Evolutionary conservation across 2,113 vertebrate genomes (phyloP).

Genomic region (Panurus biarmicus): DNA sequence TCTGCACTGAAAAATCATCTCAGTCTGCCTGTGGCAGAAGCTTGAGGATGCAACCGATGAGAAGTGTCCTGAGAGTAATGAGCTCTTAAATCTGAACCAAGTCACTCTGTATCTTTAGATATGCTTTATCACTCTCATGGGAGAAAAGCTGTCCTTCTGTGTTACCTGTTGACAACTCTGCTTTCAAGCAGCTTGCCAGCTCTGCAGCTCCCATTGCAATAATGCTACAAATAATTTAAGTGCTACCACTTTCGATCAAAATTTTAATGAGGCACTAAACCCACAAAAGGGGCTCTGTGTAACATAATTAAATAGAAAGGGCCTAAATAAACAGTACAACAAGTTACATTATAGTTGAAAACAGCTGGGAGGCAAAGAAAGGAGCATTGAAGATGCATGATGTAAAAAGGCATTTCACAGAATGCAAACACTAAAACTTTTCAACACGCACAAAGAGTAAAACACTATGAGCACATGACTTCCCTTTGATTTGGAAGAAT

Average conservation of each 20-base stretch:
- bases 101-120: background rate
- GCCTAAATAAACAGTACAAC: conserved; percentile 47
- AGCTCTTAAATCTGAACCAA: background rate
- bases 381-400: background rate
- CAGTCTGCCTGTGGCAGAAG: background rate
- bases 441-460: conserved; percentile 36
- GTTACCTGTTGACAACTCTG: background rate
- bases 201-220: background rate
- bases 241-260: background rate
- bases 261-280: conserved; percentile 53
- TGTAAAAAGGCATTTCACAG: conserved; percentile 66
- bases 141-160: background rate
- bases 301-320: conserved; percentile 54
- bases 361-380: conserved; percentile 53
- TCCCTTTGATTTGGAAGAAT: conserved; percentile 35
- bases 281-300: conserved; percentile 49
- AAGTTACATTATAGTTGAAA: conserved; percentile 27
- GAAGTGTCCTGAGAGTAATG: background rate
- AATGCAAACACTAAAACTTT: conserved; percentile 61
- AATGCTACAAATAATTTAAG: conserved; percentile 22
- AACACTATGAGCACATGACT: conserved; percentile 8
- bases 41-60: background rate
- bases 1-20: background rate
- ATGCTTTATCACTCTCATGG: background rate
- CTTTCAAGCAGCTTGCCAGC: background rate